Evolutionary conservation across 2,888 invertebrate genomes (phyloP), one percentile per base, ranked within the genome.

Genomic region (Cephonodes hylas): DNA sequence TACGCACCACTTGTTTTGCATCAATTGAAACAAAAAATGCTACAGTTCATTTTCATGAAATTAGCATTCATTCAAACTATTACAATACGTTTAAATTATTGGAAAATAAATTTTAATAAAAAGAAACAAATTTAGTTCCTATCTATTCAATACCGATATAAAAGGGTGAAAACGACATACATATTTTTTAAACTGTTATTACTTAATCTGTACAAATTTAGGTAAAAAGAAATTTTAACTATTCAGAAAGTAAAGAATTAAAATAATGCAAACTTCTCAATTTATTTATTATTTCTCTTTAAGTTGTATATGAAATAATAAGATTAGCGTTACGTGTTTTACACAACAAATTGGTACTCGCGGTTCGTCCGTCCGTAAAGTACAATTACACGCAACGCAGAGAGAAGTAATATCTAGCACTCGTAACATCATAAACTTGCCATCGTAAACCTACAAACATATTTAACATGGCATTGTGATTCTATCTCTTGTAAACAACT

Each of bases 361-460:
- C 63, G 64, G 60, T 66, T 66, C 63, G 68, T 57, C 63, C 69
- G 70, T 62, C 64, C 38, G 59, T 64, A 60, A 64, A 66, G 60
- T 57, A 20, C 63, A 74, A 74, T 67, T 66, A 67, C 42, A 18
- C 64, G 62, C 61, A 59, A 62, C 62, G 62, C 59, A 59, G 62
- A 38, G 38, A 38, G 38, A 68, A 64, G 57, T 61, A 60, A n/a
- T 38, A 38, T 38, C 65, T 70, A 63, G 65, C 67, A 72, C 64
- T 66, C 66, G 68, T 61, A 61, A 46, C 61, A 63, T 67, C 63
- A 61, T 70, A 66, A 65, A 46, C 63, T 64, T 57, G 38, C 44
- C 59, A 62, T 68, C 68, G 64, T 75, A 72, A 71, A 75, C 74
- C 65, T 70, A 75, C 64, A 69, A 74, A 70, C 69, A 66, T 62